These are phyloP conservation scores for Eledona agricola DNA, from an alignment of 2,888 invertebrate species.

Conservation along the genomic window DNA sequence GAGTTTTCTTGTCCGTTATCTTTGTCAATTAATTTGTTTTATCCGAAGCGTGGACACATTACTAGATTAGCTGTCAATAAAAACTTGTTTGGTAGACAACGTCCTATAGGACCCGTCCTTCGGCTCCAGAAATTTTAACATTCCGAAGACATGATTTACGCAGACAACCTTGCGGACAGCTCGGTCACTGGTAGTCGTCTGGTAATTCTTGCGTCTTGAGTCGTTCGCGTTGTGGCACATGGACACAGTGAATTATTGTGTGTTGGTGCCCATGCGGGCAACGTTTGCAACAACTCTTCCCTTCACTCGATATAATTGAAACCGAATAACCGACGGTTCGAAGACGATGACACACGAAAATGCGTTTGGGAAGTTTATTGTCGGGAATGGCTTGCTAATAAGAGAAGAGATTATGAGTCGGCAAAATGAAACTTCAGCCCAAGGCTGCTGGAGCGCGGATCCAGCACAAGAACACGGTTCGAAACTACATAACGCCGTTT, in stretches of 20 bases:
- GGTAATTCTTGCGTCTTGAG: conserved; percentile 8
- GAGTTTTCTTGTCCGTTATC: conserved; percentile 24
- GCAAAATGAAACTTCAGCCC: conserved; percentile 39
- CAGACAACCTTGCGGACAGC: conserved; percentile 44
- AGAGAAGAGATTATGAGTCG: conserved; percentile 34
- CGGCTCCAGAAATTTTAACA: conserved; percentile 9
- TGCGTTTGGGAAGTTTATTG: conserved; percentile 28
- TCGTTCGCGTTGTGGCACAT: conserved; percentile 1
- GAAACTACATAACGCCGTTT: conserved; percentile 26
- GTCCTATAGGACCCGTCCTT: too few species aligned
- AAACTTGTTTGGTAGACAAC: conserved; percentile 18
- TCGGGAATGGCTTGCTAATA: conserved; percentile 13
- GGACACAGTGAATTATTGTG: conserved; percentile 22
- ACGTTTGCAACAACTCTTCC: conserved; percentile 1
- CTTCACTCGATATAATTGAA: conserved; percentile 15
- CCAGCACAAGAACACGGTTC: conserved; percentile 18
- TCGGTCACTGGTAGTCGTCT: conserved; percentile 16
- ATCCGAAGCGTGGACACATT: conserved; percentile 33
- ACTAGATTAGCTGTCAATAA: conserved; percentile 21
- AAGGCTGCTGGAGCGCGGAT: conserved; percentile 25
- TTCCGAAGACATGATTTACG: conserved; percentile 28
- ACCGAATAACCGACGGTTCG: conserved; percentile 2
- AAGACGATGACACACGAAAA: conserved; percentile 9
- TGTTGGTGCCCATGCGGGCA: conserved; percentile 24
- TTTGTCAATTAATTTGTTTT: conserved; percentile 24